A percentile compares a stretch with the other conserved stretches of the same genome.
Evolutionary conservation across 2,888 invertebrate genomes (phyloP).

Genomic region (Amiota mariae): DNA sequence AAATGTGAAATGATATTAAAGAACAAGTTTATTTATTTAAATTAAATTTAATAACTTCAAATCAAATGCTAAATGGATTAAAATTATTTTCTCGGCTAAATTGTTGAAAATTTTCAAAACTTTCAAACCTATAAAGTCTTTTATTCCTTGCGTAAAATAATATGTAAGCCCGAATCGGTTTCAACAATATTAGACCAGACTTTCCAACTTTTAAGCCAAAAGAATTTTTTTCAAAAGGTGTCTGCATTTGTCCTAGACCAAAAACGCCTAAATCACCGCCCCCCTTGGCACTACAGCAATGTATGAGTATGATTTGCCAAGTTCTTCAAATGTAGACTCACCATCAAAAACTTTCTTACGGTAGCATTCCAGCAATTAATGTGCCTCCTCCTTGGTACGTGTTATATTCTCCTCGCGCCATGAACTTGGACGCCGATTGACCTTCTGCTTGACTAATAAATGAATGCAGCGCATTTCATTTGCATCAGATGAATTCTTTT

Average conservation of each 20-base stretch:
- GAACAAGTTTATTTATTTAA: too few species aligned
- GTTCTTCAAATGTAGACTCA: conserved; percentile 86
- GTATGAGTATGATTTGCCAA: conserved; percentile 96
- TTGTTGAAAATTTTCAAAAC: conserved; percentile 17
- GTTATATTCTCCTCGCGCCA: conserved; percentile 97
- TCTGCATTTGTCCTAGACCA: conserved; percentile 93
- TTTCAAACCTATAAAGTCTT: conserved; percentile 40
- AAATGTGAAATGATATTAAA: too few species aligned
- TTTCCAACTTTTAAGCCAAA: conserved; percentile 95
- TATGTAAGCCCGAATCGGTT: conserved; percentile 97
- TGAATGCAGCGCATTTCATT: conserved; percentile 92
- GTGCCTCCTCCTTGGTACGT: conserved; percentile 91
- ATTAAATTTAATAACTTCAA: not conserved
- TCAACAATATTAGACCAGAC: conserved; percentile 91
- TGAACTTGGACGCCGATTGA: conserved; percentile 93
- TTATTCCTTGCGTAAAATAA: conserved; percentile 93
- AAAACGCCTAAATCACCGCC: conserved; percentile 97
- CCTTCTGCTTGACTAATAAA: conserved; percentile 82
- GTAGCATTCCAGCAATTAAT: conserved; percentile 84
- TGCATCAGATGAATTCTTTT: conserved; percentile 65
- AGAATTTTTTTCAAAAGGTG: conserved; percentile 96
- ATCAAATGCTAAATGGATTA: conserved; percentile 13
- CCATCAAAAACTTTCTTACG: conserved; percentile 81
- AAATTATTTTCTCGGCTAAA: not conserved
- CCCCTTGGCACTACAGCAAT: conserved; percentile 95